Evolutionary conservation across 2,888 invertebrate genomes (phyloP).

Genomic region (Nemoura dubitans): DNA sequence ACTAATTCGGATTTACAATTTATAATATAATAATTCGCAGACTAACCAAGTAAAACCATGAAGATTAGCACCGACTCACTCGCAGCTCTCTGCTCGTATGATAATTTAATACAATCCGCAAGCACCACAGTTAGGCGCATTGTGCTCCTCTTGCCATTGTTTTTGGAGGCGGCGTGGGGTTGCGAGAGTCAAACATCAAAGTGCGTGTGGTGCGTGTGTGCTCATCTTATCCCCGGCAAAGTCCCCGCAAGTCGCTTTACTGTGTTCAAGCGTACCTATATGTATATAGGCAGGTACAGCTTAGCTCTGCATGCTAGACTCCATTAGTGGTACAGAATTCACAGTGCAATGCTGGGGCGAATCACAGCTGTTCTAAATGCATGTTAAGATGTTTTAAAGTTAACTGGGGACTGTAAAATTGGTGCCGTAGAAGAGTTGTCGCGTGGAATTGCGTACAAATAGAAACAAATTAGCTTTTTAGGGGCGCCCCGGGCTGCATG

Average conservation of each 20-base stretch:
- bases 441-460: neutral
- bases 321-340: too few relatives aligned
- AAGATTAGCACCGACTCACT: neutral
- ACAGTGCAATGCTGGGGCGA: too few relatives aligned
- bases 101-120: neutral
- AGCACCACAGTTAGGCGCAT: neutral
- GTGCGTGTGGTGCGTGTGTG: neutral
- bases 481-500: neutral
- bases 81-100: neutral
- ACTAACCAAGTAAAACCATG: neutral
- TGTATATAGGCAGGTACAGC: too few relatives aligned
- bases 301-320: too few relatives aligned
- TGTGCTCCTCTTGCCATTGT: neutral
- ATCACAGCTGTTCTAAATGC: neutral
- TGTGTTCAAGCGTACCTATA: too few relatives aligned
- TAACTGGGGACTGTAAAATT: neutral
- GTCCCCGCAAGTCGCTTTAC: too few relatives aligned
- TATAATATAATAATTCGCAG: neutral
- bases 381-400: neutral
- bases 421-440: neutral
- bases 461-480: slow-evolving; percentile 7
- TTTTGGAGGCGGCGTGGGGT: neutral
- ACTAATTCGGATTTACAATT: neutral
- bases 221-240: neutral
- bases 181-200: neutral